phyloP scores from a whole-genome alignment of 2,797 vertebrate genomes.

The Enteromius thamalakanensis region DNA sequence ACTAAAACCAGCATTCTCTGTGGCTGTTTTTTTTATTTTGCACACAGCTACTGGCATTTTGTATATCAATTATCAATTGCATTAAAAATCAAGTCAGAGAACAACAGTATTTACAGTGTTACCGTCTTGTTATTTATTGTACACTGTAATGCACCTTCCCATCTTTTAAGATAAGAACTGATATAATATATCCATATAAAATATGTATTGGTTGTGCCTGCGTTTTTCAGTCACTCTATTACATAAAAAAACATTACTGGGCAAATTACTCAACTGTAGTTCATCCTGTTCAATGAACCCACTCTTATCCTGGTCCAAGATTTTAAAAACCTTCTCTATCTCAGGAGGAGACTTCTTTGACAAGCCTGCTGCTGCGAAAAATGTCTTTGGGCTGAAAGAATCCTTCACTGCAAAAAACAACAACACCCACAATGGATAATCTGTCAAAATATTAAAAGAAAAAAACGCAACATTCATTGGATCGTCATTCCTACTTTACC shows the following conservation, averaged over 20 bases:
- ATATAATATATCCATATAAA: not conserved
- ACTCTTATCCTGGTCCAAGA: constrained; percentile 83
- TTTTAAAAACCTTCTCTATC: constrained; percentile 79
- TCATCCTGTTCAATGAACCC: constrained; percentile 83
- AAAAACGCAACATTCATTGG: not conserved
- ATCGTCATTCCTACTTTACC: constrained; percentile 71
- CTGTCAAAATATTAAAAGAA: not conserved
- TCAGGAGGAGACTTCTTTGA: constrained; percentile 75
- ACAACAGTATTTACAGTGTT: not conserved
- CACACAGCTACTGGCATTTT: not conserved
- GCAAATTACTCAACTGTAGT: constrained; percentile 76
- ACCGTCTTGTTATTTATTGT: not conserved
- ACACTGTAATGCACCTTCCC: not conserved
- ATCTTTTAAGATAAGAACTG: not conserved
- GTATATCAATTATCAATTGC: not conserved
- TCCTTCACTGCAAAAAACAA: constrained; percentile 73
- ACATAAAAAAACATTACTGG: not conserved
- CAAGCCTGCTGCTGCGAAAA: constrained; percentile 80
- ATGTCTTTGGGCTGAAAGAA: constrained; percentile 80
- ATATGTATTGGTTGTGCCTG: not conserved
- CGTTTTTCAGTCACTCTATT: not conserved
- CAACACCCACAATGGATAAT: no score
- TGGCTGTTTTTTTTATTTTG: not conserved
- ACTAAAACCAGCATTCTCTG: not conserved
- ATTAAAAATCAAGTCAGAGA: not conserved